Percentiles rank a stretch among this genome's conserved stretches.
These are phyloP conservation scores for Callipepla squamata DNA, from an alignment of 2,113 vertebrate species.

Conservation along the genomic window DNA sequence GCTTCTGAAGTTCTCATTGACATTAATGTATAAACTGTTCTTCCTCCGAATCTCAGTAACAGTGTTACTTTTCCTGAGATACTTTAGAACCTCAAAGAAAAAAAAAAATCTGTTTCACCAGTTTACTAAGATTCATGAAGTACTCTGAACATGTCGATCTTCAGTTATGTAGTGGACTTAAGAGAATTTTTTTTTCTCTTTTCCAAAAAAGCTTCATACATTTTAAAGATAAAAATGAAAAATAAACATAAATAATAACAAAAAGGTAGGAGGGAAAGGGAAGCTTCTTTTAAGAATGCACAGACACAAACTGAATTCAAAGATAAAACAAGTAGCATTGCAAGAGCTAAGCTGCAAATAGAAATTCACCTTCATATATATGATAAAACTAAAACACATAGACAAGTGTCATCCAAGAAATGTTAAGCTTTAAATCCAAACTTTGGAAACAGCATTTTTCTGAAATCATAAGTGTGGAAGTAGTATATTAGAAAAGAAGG, in stretches of 20 bases:
- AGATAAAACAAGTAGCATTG: not conserved
- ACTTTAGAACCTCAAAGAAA: not conserved
- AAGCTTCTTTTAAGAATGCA: not conserved
- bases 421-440: conserved; percentile 8
- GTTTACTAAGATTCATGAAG: not conserved
- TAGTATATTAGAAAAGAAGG: conserved; percentile 11
- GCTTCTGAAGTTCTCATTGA: not conserved
- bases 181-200: not conserved
- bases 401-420: not conserved
- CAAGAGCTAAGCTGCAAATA: not conserved
- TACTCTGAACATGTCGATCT: not conserved
- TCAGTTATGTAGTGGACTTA: not conserved
- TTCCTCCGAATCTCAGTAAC: not conserved
- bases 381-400: not conserved
- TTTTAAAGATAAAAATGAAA: not conserved
- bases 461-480: conserved; percentile 45
- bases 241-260: not conserved
- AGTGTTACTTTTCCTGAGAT: not conserved
- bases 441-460: conserved; percentile 53
- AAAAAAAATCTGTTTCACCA: not conserved
- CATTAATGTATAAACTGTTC: not conserved
- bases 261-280: not conserved
- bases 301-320: not conserved
- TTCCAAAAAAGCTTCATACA: not conserved
- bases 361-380: not conserved